Conservation (phyloP, 2,113 vertebrate species). For the Paracanthobrama guichenoti region DNA sequence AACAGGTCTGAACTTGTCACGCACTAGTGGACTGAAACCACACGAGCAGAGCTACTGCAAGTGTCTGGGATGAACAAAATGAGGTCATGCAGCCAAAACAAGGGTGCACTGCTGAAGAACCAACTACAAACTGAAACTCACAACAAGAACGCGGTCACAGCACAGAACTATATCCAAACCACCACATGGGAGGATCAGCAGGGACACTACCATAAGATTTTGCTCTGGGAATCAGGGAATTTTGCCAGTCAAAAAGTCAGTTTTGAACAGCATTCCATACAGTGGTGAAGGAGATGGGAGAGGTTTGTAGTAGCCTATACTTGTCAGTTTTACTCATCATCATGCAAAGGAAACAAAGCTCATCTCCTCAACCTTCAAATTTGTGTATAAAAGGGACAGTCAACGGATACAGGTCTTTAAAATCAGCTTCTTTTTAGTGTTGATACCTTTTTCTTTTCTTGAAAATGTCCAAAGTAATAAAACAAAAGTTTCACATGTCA, state of each 20-base stretch:
- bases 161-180: conserved; percentile 39
- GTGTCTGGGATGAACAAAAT: conserved; percentile 1
- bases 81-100: conserved; percentile 22
- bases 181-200: conserved; percentile 22
- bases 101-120: background rate
- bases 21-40: conserved; percentile 33
- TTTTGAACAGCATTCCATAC: background rate
- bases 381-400: conserved; percentile 38
- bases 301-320: conserved; percentile 18
- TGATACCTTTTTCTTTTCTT: conserved; percentile 38
- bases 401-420: conserved; percentile 29
- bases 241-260: background rate
- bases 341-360: conserved; percentile 43
- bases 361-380: background rate
- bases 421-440: conserved; percentile 59
- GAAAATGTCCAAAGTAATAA: conserved; percentile 51
- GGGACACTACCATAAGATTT: conserved; percentile 27
- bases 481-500: conserved; percentile 24
- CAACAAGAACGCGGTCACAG: conserved; percentile 24
- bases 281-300: background rate
- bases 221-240: background rate
- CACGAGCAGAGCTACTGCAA: conserved; percentile 28
- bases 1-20: conserved; percentile 26
- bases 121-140: conserved; percentile 27
- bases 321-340: conserved; percentile 46